Evolutionary conservation across 2,888 invertebrate genomes (phyloP).

Genomic region (Tinea pellionella): DNA sequence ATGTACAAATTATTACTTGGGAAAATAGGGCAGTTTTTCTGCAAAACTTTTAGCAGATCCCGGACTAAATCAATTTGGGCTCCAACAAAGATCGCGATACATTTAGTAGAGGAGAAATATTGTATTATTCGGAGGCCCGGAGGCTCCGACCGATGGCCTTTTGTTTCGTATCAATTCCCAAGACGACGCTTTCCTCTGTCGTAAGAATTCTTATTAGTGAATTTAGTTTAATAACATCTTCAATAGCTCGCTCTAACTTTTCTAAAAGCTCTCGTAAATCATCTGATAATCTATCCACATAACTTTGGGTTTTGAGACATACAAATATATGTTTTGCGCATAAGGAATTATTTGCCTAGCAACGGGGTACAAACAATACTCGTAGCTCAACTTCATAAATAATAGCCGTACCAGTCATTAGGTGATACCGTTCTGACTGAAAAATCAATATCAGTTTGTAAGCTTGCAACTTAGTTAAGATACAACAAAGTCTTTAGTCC

Average conservation of each 20-base stretch:
- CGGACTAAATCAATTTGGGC: constrained; percentile 2
- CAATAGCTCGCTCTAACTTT: background rate
- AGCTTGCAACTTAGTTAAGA: background rate
- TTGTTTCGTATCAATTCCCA: constrained; percentile 10
- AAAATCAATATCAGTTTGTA: background rate
- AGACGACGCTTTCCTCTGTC: constrained; percentile 5
- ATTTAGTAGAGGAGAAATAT: constrained; percentile 28
- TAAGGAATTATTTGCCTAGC: background rate
- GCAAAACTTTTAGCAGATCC: background rate
- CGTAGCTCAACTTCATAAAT: background rate
- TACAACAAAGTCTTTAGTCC: too few species aligned
- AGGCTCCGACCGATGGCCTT: constrained; percentile 7
- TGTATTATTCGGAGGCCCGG: constrained; percentile 25
- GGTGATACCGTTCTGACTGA: background rate
- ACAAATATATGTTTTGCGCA: background rate
- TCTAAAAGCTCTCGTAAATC: background rate
- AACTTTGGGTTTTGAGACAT: too few species aligned
- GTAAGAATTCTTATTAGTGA: constrained; percentile 12
- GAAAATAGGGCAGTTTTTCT: background rate
- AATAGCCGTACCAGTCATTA: background rate
- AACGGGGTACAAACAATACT: background rate
- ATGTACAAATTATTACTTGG: background rate
- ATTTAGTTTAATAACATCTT: constrained; percentile 10
- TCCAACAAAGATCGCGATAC: constrained; percentile 27
- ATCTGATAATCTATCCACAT: background rate